A percentile compares a stretch with the other conserved stretches of the same genome.
phyloP scores from a whole-genome alignment of 2,113 vertebrate genomes.

The Mobula birostris region DNA sequence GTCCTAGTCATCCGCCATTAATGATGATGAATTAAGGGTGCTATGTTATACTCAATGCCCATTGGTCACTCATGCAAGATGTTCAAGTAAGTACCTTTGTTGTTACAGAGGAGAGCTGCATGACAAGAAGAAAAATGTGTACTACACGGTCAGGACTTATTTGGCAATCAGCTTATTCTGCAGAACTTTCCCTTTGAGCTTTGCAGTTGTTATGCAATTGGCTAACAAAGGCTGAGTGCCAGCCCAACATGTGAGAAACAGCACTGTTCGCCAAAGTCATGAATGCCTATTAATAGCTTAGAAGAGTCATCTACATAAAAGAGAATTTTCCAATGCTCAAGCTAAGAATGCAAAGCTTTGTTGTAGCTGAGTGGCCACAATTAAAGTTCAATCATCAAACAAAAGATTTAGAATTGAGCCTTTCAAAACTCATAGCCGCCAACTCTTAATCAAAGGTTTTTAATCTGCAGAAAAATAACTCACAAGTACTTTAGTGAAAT shows the following conservation, averaged over 20 bases:
- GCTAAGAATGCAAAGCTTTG: background rate
- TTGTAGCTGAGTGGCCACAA: background rate
- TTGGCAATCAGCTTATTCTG: background rate
- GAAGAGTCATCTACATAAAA: background rate
- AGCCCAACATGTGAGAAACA: background rate
- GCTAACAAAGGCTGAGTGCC: background rate
- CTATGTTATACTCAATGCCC: background rate
- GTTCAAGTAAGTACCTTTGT: background rate
- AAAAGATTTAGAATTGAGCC: background rate
- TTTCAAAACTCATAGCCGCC: background rate
- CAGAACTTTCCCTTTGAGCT: background rate
- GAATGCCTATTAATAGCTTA: background rate
- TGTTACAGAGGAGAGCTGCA: background rate
- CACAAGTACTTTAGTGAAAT: background rate
- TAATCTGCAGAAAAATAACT: background rate
- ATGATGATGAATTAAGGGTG: background rate
- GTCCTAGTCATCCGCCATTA: background rate
- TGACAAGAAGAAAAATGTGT: background rate
- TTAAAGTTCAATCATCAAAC: background rate
- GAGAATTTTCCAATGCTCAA: background rate
- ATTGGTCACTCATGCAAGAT: background rate
- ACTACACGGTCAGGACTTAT: background rate
- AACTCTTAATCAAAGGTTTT: background rate
- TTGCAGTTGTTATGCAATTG: background rate
- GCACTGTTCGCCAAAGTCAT: background rate